Evolutionary conservation across 1,140 invertebrate species (phyloP), one percentile per base, ranked within the genome.

Genomic region (Drosophila sp.): DNA sequence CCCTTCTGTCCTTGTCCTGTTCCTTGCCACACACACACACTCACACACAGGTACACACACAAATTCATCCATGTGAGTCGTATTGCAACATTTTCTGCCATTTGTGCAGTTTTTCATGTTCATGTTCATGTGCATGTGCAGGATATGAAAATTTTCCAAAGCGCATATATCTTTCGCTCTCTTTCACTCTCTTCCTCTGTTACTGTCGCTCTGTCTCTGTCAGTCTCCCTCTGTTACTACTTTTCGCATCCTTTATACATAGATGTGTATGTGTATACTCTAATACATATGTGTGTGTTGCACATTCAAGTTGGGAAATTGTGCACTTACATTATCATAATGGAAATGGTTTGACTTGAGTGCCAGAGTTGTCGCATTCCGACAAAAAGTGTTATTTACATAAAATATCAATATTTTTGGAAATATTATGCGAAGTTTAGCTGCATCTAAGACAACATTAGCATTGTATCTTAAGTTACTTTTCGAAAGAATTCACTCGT

Each of bases 51-150:
- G 8, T 29, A 9, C 27, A 50, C 57, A 63, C 64, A 66, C 65
- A 58, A 80, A 63, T 69, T 67, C 65, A 58, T 80, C 72, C n/a
- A n/a, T n/a, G n/a, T n/a, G n/a, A n/a, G 76, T 81, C 80, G 71
- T 72, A 76, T 82, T 89, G 84, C 84, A 89, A 87, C 82, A 87
- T 86, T 86, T 86, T 87, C 82, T 86, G 83, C 82, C 78, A 89
- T 89, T 89, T 89, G 65, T 89, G 84, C 83, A 89, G 83, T 89
- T 89, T 89, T 89, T 89, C 83, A 87, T 87, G 83, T 82, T 87
- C 82, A 21, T 21, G 83, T 82, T 87, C 82, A 72, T 86, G 63
- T 81, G 65, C 81, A 78, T 74, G 79, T 81, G 78, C 73, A 78
- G 84, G 80, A 89, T 89, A 89, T 89, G 83, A 89, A 89, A 89